Conservation (phyloP, 2,888 invertebrate genomes). For the Mesodorylaimus sp. region DNA sequence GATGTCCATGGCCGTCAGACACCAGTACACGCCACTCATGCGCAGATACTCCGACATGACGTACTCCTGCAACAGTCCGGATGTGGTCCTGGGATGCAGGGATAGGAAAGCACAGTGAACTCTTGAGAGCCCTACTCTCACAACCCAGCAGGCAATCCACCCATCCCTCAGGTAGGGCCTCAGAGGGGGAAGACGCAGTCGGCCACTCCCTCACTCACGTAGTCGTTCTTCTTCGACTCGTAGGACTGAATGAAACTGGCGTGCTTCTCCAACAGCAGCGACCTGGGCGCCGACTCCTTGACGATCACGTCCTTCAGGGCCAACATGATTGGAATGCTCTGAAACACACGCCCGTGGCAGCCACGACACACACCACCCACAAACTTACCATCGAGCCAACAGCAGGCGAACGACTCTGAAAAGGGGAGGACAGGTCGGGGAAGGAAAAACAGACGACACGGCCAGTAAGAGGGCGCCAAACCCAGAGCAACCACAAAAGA, state of each 20-base stretch:
- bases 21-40: conserved; percentile 98
- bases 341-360: background rate
- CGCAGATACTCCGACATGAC: conserved; percentile 87
- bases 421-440: too few relatives aligned
- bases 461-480: too few relatives aligned
- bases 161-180: too few relatives aligned
- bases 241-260: conserved; percentile 68
- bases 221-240: conserved; percentile 70
- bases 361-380: too few relatives aligned
- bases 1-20: conserved; percentile 76
- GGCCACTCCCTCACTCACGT: conserved; percentile 39
- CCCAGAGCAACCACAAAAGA: too few relatives aligned
- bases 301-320: conserved; percentile 48
- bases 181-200: background rate
- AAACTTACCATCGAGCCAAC: too few relatives aligned
- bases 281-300: conserved; percentile 42
- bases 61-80: conserved; percentile 43
- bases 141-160: too few relatives aligned
- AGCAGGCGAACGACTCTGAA: too few relatives aligned
- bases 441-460: too few relatives aligned
- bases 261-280: conserved; percentile 57
- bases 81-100: too few relatives aligned
- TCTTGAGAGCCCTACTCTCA: too few relatives aligned
- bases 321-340: conserved; percentile 14
- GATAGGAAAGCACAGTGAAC: too few relatives aligned